Evolutionary conservation across 2,888 invertebrate genomes (phyloP), one percentile per base, ranked within the genome.

Genomic region (Heliconius erato): DNA sequence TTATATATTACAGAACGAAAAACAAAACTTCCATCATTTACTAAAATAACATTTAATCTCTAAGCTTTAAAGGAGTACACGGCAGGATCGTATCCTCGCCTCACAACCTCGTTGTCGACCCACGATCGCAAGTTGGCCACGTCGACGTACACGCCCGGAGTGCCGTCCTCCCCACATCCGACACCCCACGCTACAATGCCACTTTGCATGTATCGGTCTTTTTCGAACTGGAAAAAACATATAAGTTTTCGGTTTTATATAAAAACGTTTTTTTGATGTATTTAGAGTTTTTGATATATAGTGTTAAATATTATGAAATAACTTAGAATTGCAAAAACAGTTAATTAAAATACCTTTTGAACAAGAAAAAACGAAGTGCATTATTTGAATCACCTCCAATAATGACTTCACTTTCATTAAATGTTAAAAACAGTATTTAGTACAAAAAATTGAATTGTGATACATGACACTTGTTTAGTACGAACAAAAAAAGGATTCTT

Each of bases 141-240:
- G 89, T 97, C 87, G 14, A 85, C 86, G 83, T 88, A 88, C 0
- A 87, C 87, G 0, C 87, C 88, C 0, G 88, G 87, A 6, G 84
- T 85, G 0, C 85, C 85, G 11, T 86, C 85, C 28, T 85, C 83
- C 0, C 88, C 97, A 87, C 98, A 98, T 0, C 97, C 97, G 85
- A 98, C 97, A 19, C 98, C 98, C 98, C 98, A 98, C 6, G 98
- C 97, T 0, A 98, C 98, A 35, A 98, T 97, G 6, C 97, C 97
- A 32, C 85, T 88, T 82, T 90, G 90, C 86, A 89, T 86, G 85
- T 87, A 89, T 5, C 90, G 88, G 59, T 87, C 87, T 19, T 84
- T 82, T 35, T 90, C 87, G 28, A 76, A 85, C 90, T 90, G 88
- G 59, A 86, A 86, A 76, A 67, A 0, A 14, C 28, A 26, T 63